Base-by-base conservation (phyloP, 2,113 vertebrate genomes). In the Urocolius indicus region DNA sequence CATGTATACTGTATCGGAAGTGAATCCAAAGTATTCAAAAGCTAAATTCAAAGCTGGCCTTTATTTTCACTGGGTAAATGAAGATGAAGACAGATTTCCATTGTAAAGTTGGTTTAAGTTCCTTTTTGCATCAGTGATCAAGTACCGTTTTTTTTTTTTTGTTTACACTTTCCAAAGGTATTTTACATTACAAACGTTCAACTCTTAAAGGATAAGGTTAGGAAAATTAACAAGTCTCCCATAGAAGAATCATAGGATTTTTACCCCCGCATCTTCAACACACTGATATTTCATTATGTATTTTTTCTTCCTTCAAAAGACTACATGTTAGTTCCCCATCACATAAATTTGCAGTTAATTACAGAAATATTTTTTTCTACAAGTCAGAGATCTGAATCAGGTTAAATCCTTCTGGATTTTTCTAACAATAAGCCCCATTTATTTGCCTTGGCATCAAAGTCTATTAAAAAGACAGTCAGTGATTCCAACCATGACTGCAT, bases 11-110 rank as follows among this genome's bases (percentile, higher is more conserved):
- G 14, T 67, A 95, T 68, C 89, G 88, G 66, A 81, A 80, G 16
- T n/a, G 16, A 65, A 73, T 38, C 13, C 80, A 36, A 85, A 95
- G 54, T 52, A 82, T 76, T 67, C 54, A 91, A 77, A 76, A 82
- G 19, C 27, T 49, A 90, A 94, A 89, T 72, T 83, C 63, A 93
- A 94, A 91, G 34, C 58, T 48, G 26, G 90, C 72, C 16, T 81
- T 91, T 89, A 82, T 71, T 92, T 94, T 89, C 20, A 83, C 1
- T 3, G 17, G 11, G 4, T 32, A 22, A 84, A 75, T 5, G 16
- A 72, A 14, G 11, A 81, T 38, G 27, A 93, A 68, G 11, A 22
- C 4, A 63, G 32, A 75, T 67, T 87, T 93, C 26, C 36, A 17
- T 16, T 8, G 3, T 20, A 67, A 83, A 71, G 2, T n/a, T 30